Conservation (phyloP, 2,113 vertebrate genomes). For the Oreocharis arfaki region DNA sequence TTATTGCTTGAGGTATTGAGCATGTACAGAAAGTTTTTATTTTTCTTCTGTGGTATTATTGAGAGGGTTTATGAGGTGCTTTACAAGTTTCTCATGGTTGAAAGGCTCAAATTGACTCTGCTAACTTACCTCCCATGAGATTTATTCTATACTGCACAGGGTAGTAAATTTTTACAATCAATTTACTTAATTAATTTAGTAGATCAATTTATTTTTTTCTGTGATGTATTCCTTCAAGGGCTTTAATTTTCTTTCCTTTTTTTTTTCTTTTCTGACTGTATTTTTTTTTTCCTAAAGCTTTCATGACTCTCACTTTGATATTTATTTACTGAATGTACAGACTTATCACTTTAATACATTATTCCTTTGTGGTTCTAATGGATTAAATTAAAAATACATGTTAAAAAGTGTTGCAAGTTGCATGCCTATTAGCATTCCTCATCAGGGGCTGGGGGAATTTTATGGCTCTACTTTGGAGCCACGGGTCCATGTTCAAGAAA, state of each 20-base stretch:
- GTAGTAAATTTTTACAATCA: constrained; percentile 67
- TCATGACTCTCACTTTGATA: constrained; percentile 61
- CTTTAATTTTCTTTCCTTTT: constrained; percentile 43
- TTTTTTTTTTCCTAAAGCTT: constrained; percentile 16
- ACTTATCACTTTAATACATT: constrained; percentile 52
- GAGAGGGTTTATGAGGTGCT: constrained; percentile 59
- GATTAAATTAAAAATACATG: constrained; percentile 63
- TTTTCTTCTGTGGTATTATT: constrained; percentile 30
- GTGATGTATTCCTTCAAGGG: constrained; percentile 64
- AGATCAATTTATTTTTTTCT: constrained; percentile 70
- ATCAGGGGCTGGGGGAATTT: not conserved
- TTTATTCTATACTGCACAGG: constrained; percentile 42
- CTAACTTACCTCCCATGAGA: constrained; percentile 46
- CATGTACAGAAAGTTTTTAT: not conserved
- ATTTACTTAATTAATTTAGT: constrained; percentile 72
- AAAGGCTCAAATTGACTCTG: constrained; percentile 56
- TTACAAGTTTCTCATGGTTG: constrained; percentile 49
- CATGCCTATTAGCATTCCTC: constrained; percentile 17
- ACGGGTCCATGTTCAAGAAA: not conserved
- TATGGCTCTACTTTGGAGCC: not conserved
- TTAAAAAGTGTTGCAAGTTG: constrained; percentile 9
- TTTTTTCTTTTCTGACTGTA: not conserved
- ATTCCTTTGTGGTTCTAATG: constrained; percentile 61
- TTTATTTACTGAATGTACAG: constrained; percentile 48
- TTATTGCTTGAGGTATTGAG: not conserved